Conservation (phyloP, 2,113 vertebrate species). For the Rhineura floridana region DNA sequence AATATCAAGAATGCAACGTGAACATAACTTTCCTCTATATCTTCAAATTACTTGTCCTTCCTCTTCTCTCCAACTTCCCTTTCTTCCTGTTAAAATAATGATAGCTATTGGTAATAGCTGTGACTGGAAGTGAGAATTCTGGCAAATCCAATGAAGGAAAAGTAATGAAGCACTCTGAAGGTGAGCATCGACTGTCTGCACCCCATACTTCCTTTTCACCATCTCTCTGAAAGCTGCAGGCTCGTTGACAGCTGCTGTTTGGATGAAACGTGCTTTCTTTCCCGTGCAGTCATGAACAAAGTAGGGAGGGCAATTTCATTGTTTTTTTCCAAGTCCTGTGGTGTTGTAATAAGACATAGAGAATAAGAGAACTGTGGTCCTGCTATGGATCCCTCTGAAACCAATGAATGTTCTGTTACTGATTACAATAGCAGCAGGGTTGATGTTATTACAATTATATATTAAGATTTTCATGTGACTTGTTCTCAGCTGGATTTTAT, state of each 20-base stretch:
- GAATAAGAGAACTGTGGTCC: not conserved
- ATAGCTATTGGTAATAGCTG: not conserved
- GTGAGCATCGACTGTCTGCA: not conserved
- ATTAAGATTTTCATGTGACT: not conserved
- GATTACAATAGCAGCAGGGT: not conserved
- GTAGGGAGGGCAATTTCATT: not conserved
- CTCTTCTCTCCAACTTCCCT: not conserved
- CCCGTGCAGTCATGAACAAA: not conserved
- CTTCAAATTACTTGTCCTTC: not conserved
- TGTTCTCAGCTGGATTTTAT: not conserved
- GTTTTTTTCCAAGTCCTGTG: not conserved
- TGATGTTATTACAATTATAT: not conserved
- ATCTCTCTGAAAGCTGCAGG: slow-evolving; percentile 1
- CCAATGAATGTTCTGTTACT: not conserved
- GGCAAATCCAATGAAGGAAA: not conserved
- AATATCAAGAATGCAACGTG: not conserved
- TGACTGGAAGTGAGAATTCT: not conserved
- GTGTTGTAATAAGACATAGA: not conserved
- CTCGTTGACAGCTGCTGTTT: not conserved
- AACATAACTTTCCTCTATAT: not conserved
- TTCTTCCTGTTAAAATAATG: not conserved
- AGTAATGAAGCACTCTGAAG: not conserved
- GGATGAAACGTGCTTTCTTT: not conserved
- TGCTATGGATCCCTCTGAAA: slow-evolving; percentile 5
- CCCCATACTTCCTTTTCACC: not conserved